These are phyloP conservation scores for Gephyroberyx darwinii DNA, from an alignment of 2,797 vertebrate species.

Conservation along the genomic window DNA sequence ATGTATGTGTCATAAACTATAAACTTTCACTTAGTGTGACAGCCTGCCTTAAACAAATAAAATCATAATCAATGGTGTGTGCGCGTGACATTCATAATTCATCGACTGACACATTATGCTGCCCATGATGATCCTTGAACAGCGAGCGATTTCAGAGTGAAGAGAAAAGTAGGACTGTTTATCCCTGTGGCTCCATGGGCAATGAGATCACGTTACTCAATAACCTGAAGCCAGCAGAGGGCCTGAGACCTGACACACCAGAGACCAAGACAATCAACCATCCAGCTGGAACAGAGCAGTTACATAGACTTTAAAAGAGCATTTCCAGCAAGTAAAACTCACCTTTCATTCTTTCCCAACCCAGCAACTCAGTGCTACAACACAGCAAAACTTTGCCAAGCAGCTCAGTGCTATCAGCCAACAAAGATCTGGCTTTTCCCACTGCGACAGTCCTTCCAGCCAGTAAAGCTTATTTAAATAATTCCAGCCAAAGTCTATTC, in stretches of 20 bases:
- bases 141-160: constrained; percentile 27
- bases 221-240: constrained; percentile 17
- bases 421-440: neutral
- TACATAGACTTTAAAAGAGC: neutral
- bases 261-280: constrained; percentile 29
- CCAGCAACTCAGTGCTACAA: neutral
- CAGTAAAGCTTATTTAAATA: neutral
- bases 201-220: constrained; percentile 54
- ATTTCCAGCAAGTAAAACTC: neutral
- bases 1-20: neutral
- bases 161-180: constrained; percentile 34
- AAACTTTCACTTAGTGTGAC: neutral
- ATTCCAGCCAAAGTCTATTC: constrained; percentile 2
- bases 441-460: neutral
- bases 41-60: neutral
- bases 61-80: neutral
- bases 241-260: constrained; percentile 29
- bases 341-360: neutral
- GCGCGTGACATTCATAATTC: constrained; percentile 20
- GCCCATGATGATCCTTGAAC: constrained; percentile 40
- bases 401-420: neutral
- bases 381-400: neutral
- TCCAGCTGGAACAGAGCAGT: constrained; percentile 21
- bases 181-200: constrained; percentile 44
- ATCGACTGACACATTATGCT: constrained; percentile 12